Evolutionary conservation across 2,797 vertebrate genomes (phyloP).

Genomic region (Macrochelys suwanniensis): DNA sequence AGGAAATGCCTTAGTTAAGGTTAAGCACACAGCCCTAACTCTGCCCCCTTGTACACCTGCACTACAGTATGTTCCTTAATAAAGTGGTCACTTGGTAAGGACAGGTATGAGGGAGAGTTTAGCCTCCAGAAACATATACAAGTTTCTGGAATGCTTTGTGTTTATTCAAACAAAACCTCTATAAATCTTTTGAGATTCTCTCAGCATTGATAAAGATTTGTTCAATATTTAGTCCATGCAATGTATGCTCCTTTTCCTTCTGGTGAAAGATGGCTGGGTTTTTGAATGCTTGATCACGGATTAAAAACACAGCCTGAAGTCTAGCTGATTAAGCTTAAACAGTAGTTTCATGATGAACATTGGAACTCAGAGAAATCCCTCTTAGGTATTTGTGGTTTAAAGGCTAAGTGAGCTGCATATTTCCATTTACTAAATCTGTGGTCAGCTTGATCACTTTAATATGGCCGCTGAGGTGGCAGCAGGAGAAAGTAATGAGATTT

Average conservation of each 20-base stretch:
- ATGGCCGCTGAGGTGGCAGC: slow-evolving; percentile 63
- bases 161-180: background rate
- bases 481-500: slow-evolving; percentile 71
- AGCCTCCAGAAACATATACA: background rate
- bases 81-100: background rate
- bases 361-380: slow-evolving; percentile 72
- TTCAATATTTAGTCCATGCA: background rate
- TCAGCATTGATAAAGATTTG: slow-evolving; percentile 7
- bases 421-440: slow-evolving; percentile 80
- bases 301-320: slow-evolving; percentile 42
- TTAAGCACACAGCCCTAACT: fast-evolving
- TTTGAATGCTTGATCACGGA: slow-evolving; percentile 61
- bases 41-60: background rate
- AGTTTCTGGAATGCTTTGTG: background rate
- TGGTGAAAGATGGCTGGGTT: slow-evolving; percentile 1
- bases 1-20: background rate
- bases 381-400: slow-evolving; percentile 77
- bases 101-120: background rate
- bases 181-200: background rate
- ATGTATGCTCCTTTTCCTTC: slow-evolving; percentile 15
- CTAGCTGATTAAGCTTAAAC: slow-evolving; percentile 59
- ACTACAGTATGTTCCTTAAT: background rate
- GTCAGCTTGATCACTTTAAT: slow-evolving; percentile 80
- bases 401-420: slow-evolving; percentile 65
- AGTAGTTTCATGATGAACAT: slow-evolving; percentile 64